phyloP scores from a whole-genome alignment of 2,888 invertebrate genomes.

The Girardia tigrina region DNA sequence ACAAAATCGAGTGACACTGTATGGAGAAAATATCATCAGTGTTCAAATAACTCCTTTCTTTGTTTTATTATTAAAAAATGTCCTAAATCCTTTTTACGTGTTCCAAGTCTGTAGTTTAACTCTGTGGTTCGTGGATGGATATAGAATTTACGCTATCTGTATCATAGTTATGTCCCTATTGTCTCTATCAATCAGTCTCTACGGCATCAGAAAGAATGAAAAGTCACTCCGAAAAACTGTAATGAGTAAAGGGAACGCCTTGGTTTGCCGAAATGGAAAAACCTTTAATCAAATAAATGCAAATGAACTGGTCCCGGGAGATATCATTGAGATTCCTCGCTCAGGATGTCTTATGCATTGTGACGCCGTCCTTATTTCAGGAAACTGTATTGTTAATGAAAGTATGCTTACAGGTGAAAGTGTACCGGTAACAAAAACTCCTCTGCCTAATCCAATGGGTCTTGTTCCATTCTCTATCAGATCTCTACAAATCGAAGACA shows the following conservation, averaged over 20 bases:
- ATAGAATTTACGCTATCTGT: slow-evolving; percentile 70
- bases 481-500: too few species aligned
- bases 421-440: slow-evolving; percentile 83
- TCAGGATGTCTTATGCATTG: slow-evolving; percentile 67
- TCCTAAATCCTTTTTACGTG: slow-evolving; percentile 70
- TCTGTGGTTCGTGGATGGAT: slow-evolving; percentile 71
- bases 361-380: slow-evolving; percentile 73
- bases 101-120: slow-evolving; percentile 73
- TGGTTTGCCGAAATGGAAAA: neutral
- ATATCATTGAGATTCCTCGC: slow-evolving; percentile 70
- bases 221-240: slow-evolving; percentile 18
- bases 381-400: slow-evolving; percentile 80
- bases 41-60: slow-evolving; percentile 35
- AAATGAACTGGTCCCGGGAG: slow-evolving; percentile 70
- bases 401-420: slow-evolving; percentile 68
- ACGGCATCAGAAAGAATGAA: slow-evolving; percentile 60
- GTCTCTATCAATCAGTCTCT: slow-evolving; percentile 61
- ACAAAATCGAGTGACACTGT: slow-evolving; percentile 25
- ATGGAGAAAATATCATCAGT: slow-evolving; percentile 30
- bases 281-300: slow-evolving; percentile 52
- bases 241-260: neutral
- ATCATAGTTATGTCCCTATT: slow-evolving; percentile 66
- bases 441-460: slow-evolving; percentile 56
- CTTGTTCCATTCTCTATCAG: neutral
- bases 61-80: slow-evolving; percentile 27